Evolutionary conservation across 2,888 invertebrate genomes (phyloP).

Genomic region (Therioaphis trifolii): DNA sequence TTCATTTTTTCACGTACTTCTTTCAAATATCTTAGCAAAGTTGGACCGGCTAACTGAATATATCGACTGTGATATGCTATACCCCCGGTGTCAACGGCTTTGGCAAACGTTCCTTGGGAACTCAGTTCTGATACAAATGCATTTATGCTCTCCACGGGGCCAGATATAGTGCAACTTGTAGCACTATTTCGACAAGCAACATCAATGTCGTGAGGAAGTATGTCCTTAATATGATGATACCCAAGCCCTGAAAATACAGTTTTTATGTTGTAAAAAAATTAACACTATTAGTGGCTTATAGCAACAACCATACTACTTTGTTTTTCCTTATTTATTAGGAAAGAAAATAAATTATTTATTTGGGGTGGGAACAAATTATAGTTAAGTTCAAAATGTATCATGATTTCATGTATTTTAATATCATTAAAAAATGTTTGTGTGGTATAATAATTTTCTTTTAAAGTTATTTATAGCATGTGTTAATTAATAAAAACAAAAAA

Average conservation of each 20-base stretch:
- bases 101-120: slow-evolving; percentile 81
- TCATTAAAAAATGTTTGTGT: too few species aligned
- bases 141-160: slow-evolving; percentile 76
- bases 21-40: slow-evolving; percentile 75
- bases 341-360: too few species aligned
- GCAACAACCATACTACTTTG: too few species aligned
- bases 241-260: slow-evolving; percentile 65
- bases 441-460: too few species aligned
- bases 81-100: slow-evolving; percentile 85
- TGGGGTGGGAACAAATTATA: too few species aligned
- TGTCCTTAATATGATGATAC: slow-evolving; percentile 66
- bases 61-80: slow-evolving; percentile 91
- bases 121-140: slow-evolving; percentile 75
- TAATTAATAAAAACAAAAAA: too few species aligned
- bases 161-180: slow-evolving; percentile 83
- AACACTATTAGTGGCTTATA: too few species aligned
- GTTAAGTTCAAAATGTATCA: too few species aligned
- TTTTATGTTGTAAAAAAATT: too few species aligned
- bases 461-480: too few species aligned
- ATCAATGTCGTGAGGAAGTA: slow-evolving; percentile 78
- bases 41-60: slow-evolving; percentile 79
- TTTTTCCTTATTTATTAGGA: too few species aligned
- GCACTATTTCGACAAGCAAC: slow-evolving; percentile 85
- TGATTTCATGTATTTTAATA: too few species aligned
- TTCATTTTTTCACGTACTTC: slow-evolving; percentile 69